Evolutionary conservation across 2,797 vertebrate genomes (phyloP).

Genomic region (Tokudaia muenninki): DNA sequence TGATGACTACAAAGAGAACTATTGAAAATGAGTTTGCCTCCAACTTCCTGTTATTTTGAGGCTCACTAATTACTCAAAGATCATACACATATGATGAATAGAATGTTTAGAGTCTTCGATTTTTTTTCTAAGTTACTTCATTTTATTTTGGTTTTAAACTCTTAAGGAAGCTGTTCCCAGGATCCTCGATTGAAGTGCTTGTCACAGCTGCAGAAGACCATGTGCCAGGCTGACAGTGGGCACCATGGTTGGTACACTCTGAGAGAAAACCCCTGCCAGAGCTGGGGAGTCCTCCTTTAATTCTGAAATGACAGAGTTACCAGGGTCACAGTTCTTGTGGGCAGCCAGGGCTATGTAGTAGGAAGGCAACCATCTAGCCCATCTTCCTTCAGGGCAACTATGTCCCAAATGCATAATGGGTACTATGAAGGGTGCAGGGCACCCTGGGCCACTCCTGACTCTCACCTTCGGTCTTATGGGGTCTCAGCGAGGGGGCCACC

Average conservation of each 20-base stretch:
- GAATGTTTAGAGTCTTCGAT: neutral
- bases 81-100: neutral
- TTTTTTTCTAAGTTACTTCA: neutral
- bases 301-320: neutral
- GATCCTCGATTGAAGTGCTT: neutral
- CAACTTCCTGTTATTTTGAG: slow-evolving; percentile 16
- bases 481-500: neutral
- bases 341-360: neutral
- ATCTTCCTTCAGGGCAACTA: slow-evolving; percentile 43
- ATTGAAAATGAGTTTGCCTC: slow-evolving; percentile 20
- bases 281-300: neutral
- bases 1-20: neutral
- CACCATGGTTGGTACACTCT: neutral
- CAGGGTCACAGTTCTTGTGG: neutral
- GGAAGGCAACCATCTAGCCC: neutral
- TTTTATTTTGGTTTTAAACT: slow-evolving; percentile 73
- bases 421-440: neutral
- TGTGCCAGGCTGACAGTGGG: neutral
- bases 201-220: neutral
- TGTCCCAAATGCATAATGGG: neutral
- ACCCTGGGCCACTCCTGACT: neutral
- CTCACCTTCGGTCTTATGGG: neutral
- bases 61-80: slow-evolving; percentile 23
- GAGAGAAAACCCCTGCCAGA: neutral
- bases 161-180: neutral